Base-by-base conservation (phyloP, 2,797 vertebrate genomes). In the Neostethus bicornis region DNA sequence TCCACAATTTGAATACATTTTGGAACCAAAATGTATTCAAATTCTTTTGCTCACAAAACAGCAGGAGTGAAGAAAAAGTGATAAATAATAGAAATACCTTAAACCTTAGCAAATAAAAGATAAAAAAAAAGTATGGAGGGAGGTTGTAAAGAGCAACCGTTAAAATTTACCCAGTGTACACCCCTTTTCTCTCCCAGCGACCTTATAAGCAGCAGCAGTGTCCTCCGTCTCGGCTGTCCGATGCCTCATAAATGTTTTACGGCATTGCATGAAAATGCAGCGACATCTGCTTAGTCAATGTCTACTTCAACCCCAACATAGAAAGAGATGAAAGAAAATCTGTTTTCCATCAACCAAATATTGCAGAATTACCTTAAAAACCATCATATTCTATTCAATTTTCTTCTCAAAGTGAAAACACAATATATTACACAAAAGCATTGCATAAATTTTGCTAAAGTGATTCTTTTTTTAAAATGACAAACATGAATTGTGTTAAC, bases 171-270 rank as follows among this genome's bases (percentile, higher is more conserved):
- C 66, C 52, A 57, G 39, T 57, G 42, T 61, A 26, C 23, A 20
- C 17, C 20, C 41, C 5, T 26, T 12, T 11, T 39, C 37, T 28
- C 23, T 28, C 46, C 42, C 56, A 50, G 73, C 55, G 56, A 70
- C 77, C 61, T 67, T 67, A 51, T 70, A 61, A 79, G 55, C 56
- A 42, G 53, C 51, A 59, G 59, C 60, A 54, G 41, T 54, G 50
- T 79, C 61, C 74, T 66, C 66, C 77, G 75, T 68, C 75, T 61
- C 39, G 39, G 51, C 45, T 47, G 58, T 56, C 68, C 81, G 79
- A 84, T 84, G 62, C 85, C 80, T 89, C 85, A 83, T 90, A 84
- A 88, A 91, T 80, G 76, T 86, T 89, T 89, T 83, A 87, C 79
- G 44, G 75, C 69, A 17, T 80, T 53, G 69, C 76, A 77, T 84